Percentiles rank a stretch among this genome's conserved stretches.
phyloP scores from a whole-genome alignment of 2,113 vertebrate genomes.

The Peucedramus taeniatus region DNA sequence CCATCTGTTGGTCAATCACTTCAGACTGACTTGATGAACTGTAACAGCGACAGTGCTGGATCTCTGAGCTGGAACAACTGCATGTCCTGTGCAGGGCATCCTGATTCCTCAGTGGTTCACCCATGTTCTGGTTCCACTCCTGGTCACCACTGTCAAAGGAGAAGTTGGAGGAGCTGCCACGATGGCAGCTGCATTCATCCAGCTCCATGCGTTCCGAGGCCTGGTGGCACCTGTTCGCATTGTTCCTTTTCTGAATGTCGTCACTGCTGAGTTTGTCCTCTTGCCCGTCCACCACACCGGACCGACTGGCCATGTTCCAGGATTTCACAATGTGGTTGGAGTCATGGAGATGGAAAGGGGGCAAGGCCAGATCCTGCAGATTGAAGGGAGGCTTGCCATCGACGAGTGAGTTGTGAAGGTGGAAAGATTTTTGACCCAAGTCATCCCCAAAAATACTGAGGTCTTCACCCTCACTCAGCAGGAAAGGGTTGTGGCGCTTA shows the following conservation, averaged over 20 bases:
- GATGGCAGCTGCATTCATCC: conserved; percentile 73
- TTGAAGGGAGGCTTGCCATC: conserved; percentile 74
- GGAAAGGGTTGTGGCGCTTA: conserved; percentile 87
- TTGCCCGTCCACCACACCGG: conserved; percentile 70
- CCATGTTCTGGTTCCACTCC: conserved; percentile 84
- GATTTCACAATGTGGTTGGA: conserved; percentile 63
- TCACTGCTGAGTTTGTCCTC: conserved; percentile 68
- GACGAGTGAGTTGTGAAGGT: conserved; percentile 78
- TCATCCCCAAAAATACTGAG: conserved; percentile 65
- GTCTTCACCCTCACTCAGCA: conserved; percentile 77
- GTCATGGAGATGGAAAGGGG: conserved; percentile 77
- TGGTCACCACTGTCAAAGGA: conserved; percentile 86
- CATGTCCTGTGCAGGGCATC: conserved; percentile 66
- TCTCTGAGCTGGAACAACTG: conserved; percentile 72
- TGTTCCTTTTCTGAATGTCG: conserved; percentile 41
- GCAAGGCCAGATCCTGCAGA: conserved; percentile 77
- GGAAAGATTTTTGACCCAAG: conserved; percentile 80
- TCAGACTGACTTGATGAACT: conserved; percentile 80
- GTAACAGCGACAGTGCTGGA: conserved; percentile 80
- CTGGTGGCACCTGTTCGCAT: conserved; percentile 4
- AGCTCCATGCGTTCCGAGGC: conserved; percentile 72
- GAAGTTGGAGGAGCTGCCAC: conserved; percentile 76
- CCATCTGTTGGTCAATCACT: conserved; percentile 80
- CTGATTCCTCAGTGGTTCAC: conserved; percentile 72
- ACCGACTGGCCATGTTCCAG: conserved; percentile 66